Conservation (phyloP, 2,113 vertebrate species). For the Cyanoderma ruficeps region DNA sequence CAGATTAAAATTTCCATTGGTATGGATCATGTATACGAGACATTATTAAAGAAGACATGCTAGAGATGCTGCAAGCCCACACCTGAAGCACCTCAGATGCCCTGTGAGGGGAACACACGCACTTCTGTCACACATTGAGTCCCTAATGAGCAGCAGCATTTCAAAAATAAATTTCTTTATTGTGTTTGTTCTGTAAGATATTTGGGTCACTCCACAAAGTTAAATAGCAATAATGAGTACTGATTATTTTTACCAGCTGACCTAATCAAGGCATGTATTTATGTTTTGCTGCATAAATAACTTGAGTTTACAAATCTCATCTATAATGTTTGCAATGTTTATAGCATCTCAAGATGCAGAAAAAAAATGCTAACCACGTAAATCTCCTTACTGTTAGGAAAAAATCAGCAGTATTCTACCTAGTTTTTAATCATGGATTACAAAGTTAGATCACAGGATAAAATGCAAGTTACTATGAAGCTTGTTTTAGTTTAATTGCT, state of each 20-base stretch:
- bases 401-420: not conserved
- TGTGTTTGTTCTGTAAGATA: not conserved
- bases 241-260: not conserved
- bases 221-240: not conserved
- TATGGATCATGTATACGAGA: not conserved
- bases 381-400: not conserved
- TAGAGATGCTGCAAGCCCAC: not conserved
- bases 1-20: not conserved
- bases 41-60: not conserved
- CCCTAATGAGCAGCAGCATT: not conserved
- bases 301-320: not conserved
- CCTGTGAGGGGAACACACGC: accelerated
- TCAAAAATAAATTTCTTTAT: not conserved
- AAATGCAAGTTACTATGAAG: not conserved
- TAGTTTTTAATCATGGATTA: not conserved
- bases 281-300: not conserved
- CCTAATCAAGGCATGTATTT: not conserved
- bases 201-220: not conserved
- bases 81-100: not conserved
- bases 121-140: not conserved
- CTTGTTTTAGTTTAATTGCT: conserved; percentile 11
- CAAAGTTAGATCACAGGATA: not conserved
- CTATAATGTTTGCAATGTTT: not conserved
- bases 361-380: not conserved
- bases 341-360: not conserved